Percentiles rank a stretch among this genome's conserved stretches.
Evolutionary conservation across 2,797 vertebrate species (phyloP).

Genomic region (Kryptopterus vitreolus): DNA sequence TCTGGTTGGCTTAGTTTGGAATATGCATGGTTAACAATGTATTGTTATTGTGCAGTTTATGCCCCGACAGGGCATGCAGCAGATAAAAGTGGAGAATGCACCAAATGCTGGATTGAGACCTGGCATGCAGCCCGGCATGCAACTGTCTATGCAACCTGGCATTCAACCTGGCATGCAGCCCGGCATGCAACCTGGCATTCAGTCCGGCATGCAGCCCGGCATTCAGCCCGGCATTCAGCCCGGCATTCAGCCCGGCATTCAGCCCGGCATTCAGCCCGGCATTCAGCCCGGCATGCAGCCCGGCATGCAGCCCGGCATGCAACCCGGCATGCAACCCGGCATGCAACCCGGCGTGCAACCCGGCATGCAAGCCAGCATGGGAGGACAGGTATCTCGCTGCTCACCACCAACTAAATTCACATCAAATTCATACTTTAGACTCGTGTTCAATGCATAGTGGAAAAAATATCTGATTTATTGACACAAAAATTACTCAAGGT

Average conservation of each 20-base stretch:
- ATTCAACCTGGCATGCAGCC: conserved; percentile 81
- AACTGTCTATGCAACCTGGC: conserved; percentile 81
- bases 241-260: conserved; percentile 29
- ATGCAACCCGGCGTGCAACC: conserved; percentile 76
- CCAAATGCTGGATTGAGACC: conserved; percentile 82
- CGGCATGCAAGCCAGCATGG: conserved; percentile 56
- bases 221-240: conserved; percentile 81
- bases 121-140: conserved; percentile 78
- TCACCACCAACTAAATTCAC: not conserved
- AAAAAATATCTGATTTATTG: not conserved
- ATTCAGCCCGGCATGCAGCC: conserved; percentile 75
- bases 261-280: conserved; percentile 69
- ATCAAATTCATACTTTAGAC: not conserved
- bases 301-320: conserved; percentile 74
- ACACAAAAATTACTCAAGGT: not conserved
- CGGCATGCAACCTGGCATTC: conserved; percentile 31
- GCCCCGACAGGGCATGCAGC: conserved; percentile 82
- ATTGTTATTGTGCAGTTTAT: conserved; percentile 78
- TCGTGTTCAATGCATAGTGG: not conserved
- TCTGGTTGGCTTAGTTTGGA: no score
- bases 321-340: conserved; percentile 74
- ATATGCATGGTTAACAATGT: not conserved
- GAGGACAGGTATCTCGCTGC: conserved; percentile 63
- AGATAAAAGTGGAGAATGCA: conserved; percentile 87
- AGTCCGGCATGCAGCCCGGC: conserved; percentile 81